Percentiles rank a stretch among this genome's conserved stretches.
Conservation (phyloP, 2,888 invertebrate species). For the Craniophora ligustri region DNA sequence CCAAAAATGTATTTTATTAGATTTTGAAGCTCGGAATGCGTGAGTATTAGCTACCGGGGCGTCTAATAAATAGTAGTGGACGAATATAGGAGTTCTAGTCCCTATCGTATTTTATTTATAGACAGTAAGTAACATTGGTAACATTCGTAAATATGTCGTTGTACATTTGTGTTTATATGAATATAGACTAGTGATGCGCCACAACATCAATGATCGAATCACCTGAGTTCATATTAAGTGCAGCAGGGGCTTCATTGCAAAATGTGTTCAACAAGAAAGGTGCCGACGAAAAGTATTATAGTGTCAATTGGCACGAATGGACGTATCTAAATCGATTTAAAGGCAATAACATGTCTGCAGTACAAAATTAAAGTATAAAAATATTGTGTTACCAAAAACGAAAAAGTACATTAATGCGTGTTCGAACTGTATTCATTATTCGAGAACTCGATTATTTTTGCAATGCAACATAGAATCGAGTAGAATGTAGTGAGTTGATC, state of each 20-base stretch:
- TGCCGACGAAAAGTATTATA: constrained; percentile 34
- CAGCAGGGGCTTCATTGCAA: constrained; percentile 27
- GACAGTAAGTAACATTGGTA: constrained; percentile 42
- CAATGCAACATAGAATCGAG: constrained; percentile 35
- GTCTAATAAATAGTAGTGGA: constrained; percentile 46
- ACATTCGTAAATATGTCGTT: constrained; percentile 63
- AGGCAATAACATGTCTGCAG: constrained; percentile 29
- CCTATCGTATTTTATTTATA: constrained; percentile 42
- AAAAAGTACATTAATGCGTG: constrained; percentile 2
- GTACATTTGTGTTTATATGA: constrained; percentile 43
- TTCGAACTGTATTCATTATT: constrained; percentile 18
- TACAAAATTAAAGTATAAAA: constrained; percentile 5
- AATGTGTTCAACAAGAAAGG: constrained; percentile 33
- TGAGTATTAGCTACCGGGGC: constrained; percentile 38
- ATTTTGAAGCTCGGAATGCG: constrained; percentile 32
- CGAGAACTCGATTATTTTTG: constrained; percentile 33
- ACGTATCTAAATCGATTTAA: constrained; percentile 28
- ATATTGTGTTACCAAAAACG: constrained; percentile 12
- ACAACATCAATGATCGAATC: constrained; percentile 15
- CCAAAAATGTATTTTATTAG: constrained; percentile 42
- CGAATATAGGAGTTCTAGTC: constrained; percentile 20
- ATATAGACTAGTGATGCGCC: constrained; percentile 45
- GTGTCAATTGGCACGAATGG: constrained; percentile 22
- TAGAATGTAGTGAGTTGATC: constrained; percentile 20
- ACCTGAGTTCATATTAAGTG: constrained; percentile 23